A percentile compares a stretch with the other conserved stretches of the same genome.
Conservation (phyloP, 2,113 vertebrate genomes). For the Atrichornis clamosus region DNA sequence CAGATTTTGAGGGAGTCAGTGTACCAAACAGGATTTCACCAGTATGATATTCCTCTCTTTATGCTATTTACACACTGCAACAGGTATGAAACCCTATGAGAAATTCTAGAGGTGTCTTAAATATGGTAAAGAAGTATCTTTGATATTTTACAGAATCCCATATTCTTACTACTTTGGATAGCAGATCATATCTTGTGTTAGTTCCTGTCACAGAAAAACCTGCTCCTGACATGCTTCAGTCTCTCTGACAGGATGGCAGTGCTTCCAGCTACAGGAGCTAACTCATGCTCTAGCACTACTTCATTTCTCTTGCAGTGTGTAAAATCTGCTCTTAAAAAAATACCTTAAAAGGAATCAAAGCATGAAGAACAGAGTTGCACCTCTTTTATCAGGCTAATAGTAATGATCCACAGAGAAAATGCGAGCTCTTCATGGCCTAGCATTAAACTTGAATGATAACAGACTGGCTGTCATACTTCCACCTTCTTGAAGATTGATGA, state of each 20-base stretch:
- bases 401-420: neutral
- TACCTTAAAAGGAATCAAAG: neutral
- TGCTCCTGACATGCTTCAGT: fast-evolving
- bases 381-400: neutral
- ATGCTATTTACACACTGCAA: neutral
- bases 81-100: neutral
- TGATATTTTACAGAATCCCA: neutral
- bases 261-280: neutral
- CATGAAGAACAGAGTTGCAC: neutral
- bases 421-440: neutral
- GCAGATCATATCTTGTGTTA: neutral
- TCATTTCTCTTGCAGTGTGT: neutral
- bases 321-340: neutral
- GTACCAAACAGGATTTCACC: neutral
- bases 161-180: neutral
- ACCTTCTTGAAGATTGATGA: neutral
- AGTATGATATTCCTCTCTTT: neutral
- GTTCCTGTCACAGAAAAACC: neutral
- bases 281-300: neutral
- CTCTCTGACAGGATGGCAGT: neutral
- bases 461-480: neutral
- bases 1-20: neutral
- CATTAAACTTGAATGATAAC: neutral
- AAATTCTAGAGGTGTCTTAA: neutral
- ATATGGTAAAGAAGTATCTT: neutral